Conservation (phyloP, 2,797 vertebrate genomes). For the Chiloscyllium punctatum region DNA sequence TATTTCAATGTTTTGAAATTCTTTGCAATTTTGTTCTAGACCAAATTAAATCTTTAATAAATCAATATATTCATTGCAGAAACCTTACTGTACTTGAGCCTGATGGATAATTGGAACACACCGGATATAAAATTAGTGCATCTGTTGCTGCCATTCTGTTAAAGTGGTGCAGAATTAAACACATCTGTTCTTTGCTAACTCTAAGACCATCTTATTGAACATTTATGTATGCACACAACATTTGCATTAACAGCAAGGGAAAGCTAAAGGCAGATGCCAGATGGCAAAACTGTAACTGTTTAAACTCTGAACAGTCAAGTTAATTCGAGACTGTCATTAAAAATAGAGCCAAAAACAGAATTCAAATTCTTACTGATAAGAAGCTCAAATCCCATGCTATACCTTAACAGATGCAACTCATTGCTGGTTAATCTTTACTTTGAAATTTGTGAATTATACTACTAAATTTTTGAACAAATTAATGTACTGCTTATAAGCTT, state of each 20-base stretch:
- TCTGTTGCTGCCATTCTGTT: slow-evolving; percentile 6
- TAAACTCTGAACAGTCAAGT: neutral
- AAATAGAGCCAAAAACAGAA: neutral
- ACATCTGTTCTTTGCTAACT: slow-evolving; percentile 11
- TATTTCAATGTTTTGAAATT: neutral
- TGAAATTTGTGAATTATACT: neutral
- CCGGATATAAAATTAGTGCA: neutral
- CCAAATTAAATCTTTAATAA: neutral
- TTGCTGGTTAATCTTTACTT: neutral
- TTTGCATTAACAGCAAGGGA: neutral
- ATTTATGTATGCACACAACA: neutral
- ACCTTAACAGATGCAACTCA: neutral
- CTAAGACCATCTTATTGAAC: neutral
- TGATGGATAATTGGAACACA: neutral
- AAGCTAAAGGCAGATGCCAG: slow-evolving; percentile 15
- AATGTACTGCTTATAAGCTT: neutral
- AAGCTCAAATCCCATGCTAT: neutral
- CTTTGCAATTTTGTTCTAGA: neutral
- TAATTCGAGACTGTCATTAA: neutral
- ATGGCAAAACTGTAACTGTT: neutral
- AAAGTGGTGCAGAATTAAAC: neutral
- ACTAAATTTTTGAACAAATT: neutral
- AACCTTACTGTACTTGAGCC: neutral
- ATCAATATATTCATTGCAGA: neutral
- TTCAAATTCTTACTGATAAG: neutral